Evolutionary conservation across 2,888 invertebrate genomes (phyloP).

Genomic region (Norana najaformis): DNA sequence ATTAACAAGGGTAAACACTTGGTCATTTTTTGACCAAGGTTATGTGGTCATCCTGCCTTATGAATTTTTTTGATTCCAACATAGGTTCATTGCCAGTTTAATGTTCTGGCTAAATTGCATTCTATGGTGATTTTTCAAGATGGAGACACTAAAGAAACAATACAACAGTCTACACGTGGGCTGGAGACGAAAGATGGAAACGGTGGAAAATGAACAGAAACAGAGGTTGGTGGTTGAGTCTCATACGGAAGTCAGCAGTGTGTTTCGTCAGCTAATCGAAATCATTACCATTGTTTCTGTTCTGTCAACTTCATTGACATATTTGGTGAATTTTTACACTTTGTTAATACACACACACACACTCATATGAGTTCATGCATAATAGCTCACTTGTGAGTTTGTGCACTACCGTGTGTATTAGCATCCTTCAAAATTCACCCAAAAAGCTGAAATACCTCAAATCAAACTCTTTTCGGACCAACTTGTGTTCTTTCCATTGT

Average conservation of each 20-base stretch:
- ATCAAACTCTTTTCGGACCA: background rate
- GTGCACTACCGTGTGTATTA: background rate
- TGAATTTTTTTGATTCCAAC: background rate
- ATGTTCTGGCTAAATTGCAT: background rate
- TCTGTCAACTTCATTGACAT: background rate
- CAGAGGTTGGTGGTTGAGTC: background rate
- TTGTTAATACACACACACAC: background rate
- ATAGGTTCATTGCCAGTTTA: background rate
- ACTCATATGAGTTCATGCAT: background rate
- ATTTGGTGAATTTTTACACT: background rate
- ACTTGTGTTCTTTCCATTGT: background rate
- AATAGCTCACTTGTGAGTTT: background rate
- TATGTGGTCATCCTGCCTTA: background rate
- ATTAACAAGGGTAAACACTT: background rate
- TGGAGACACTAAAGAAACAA: background rate
- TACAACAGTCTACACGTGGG: background rate
- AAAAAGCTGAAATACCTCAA: background rate
- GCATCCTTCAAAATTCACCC: background rate
- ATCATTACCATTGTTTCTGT: background rate
- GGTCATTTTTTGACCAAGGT: background rate
- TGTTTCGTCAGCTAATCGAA: background rate
- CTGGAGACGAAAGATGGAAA: slow-evolving; percentile 19
- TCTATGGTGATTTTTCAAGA: background rate
- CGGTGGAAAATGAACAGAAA: background rate
- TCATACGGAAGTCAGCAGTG: background rate